Base-by-base conservation (phyloP, 2,113 vertebrate species). In the Sylvietta virens region DNA sequence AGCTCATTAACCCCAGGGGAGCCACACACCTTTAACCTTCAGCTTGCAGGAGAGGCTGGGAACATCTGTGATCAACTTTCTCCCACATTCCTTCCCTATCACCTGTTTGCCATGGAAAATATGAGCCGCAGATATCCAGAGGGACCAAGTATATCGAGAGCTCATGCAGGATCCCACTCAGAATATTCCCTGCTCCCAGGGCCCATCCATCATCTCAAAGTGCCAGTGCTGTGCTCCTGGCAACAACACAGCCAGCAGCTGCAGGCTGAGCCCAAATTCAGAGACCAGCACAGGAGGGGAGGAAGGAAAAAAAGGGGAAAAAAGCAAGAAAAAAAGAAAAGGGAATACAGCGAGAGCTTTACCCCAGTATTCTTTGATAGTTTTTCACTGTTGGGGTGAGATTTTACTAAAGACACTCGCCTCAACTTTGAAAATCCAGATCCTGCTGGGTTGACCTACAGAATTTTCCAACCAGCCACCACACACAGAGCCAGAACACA, bases 281-380 rank as follows among this genome's bases (percentile, higher is more conserved):
- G 2, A 2, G 5, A 28, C 4, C 60, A 79, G 48, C 33, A 42
- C 0, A 53, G 57, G 8, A 61, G 23, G 33, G 56, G 7, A 4
- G 15, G 5, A 7, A 40, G 6, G 37, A 20, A 6, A 8, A 24
- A 69, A 24, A 33, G 5, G 9, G 13, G 11, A 3, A 9, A 14
- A 24, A 40, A n/a, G 7, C 0, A 4, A 28, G 18, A 27, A 44
- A 72, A 61, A 42, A 16, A 3, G 7, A 11, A 20, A 51, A 60
- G 31, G 13, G 5, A 5, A 18, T 3, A 17, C 6, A 74, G 45
- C 6, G 74, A 35, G 42, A 12, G 33, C 26, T 88, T 53, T 24
- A 8, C 6, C 40, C 22, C 14, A 13, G 19, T 7, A 13, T 8
- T 58, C 37, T 15, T 16, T 6, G 10, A 27, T 8, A 37, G 22